phyloP scores from a whole-genome alignment of 92 coral and sea anemone species.

The Virgularia gustaviana region DNA sequence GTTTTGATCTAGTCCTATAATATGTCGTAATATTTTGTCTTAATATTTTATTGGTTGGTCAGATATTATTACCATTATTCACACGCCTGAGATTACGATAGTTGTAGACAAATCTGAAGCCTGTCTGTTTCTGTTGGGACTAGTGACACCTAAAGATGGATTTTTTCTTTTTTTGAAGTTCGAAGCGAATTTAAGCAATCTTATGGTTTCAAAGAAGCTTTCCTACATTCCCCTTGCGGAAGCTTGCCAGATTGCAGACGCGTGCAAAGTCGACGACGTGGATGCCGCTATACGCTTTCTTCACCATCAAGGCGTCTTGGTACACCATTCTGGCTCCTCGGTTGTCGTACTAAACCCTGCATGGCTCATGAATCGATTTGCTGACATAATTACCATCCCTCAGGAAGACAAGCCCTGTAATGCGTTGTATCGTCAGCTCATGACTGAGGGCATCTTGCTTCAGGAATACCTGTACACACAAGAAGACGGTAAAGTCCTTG shows the following conservation, averaged over 20 bases:
- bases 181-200: constrained; percentile 36
- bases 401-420: not conserved
- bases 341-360: constrained; percentile 52
- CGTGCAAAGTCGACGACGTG: constrained; percentile 5
- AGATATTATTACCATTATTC: no score
- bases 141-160: constrained; percentile 46
- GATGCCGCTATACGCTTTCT: constrained; percentile 41
- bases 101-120: no score
- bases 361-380: constrained; percentile 60
- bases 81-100: no score
- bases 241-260: constrained; percentile 16
- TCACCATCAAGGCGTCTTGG: constrained; percentile 49
- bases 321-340: constrained; percentile 48
- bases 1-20: no score
- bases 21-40: no score
- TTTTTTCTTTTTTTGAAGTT: no score
- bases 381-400: constrained; percentile 54
- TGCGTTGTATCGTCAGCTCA: not conserved
- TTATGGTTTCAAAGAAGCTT: not conserved
- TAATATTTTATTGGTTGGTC: no score
- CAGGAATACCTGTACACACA: constrained; percentile 9
- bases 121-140: no score
- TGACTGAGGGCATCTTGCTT: constrained; percentile 25
- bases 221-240: constrained; percentile 9
- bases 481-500: constrained; percentile 29